Evolutionary conservation across 2,113 vertebrate species (phyloP).

Genomic region (Ranitomeya variabilis): DNA sequence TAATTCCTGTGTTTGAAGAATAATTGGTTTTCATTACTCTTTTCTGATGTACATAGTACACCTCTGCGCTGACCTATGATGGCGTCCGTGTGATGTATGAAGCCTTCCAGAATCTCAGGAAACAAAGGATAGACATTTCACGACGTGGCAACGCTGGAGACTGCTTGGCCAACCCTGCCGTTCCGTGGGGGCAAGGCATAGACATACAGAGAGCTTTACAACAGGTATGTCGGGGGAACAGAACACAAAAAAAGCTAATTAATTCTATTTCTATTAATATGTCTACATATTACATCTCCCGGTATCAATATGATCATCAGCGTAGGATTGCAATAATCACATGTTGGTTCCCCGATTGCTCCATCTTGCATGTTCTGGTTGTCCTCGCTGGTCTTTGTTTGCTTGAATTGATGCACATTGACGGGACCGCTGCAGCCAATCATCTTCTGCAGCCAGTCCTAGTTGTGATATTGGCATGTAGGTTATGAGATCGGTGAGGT

Average conservation of each 20-base stretch:
- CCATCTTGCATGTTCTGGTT: too few relatives aligned
- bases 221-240: slow-evolving; percentile 77
- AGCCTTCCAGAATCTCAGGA: slow-evolving; percentile 93
- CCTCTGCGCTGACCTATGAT: slow-evolving; percentile 93
- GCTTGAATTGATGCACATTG: too few relatives aligned
- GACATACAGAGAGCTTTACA: slow-evolving; percentile 98
- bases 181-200: slow-evolving; percentile 97
- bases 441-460: too few relatives aligned
- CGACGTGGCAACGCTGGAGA: slow-evolving; percentile 95
- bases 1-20: neutral
- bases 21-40: neutral
- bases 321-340: too few relatives aligned
- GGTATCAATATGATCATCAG: neutral
- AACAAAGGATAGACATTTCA: slow-evolving; percentile 95
- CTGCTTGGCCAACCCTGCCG: slow-evolving; percentile 95
- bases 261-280: neutral
- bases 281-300: neutral
- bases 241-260: neutral
- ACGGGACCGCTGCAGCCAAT: too few relatives aligned
- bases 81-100: slow-evolving; percentile 96
- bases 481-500: too few relatives aligned
- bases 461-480: too few relatives aligned
- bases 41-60: slow-evolving; percentile 77
- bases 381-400: too few relatives aligned
- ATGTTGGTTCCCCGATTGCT: too few relatives aligned